Evolutionary conservation across 2,888 invertebrate species (phyloP), one percentile per base, ranked within the genome.

Genomic region (Scaptomyza polygonia): DNA sequence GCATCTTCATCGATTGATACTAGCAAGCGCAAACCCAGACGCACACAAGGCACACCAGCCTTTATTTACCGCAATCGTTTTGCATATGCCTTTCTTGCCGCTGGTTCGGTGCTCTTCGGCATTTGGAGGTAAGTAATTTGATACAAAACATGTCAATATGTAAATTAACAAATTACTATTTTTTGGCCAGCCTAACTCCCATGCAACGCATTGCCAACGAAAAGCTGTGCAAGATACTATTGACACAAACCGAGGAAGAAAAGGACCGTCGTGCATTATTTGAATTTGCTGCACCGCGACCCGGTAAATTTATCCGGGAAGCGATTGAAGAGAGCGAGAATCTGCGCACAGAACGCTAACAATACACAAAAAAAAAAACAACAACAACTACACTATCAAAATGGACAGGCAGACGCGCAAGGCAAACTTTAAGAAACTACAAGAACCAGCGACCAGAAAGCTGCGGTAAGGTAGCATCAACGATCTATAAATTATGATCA

Each of bases 1-100:
- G 89, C 79, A 44, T 67, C 39, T 39, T 39, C 39, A 9, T 39
- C 77, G 34, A 86, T 77, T 66, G 94, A 94, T 92, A 92, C 92
- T 53, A 93, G 92, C 73, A 93, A 92, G 88, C 93, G 95, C 89
- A 95, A 95, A 92, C 95, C 95, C 70, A 93, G 95, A 90, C 93
- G 93, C 92, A 91, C 94, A 65, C 93, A 92, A 90, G 95, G 95
- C 77, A 95, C 95, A 43, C 95, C 95, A 44, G 93, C 94, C 49
- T 93, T 92, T 72, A 88, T 80, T 67, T 92, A 93, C 63, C 91
- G 94, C 70, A 94, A 95, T 89, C 91, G 92, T 63, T 91, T 93
- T 72, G 93, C 93, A 11, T 76, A 91, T 18, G 93, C 92, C 29
- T 65, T 93, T 8, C 42, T 95, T 67, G 89, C 90, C 34, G 47